These are phyloP conservation scores for Psephotus haematonotus DNA, from an alignment of 2,113 vertebrate species.

Conservation along the genomic window DNA sequence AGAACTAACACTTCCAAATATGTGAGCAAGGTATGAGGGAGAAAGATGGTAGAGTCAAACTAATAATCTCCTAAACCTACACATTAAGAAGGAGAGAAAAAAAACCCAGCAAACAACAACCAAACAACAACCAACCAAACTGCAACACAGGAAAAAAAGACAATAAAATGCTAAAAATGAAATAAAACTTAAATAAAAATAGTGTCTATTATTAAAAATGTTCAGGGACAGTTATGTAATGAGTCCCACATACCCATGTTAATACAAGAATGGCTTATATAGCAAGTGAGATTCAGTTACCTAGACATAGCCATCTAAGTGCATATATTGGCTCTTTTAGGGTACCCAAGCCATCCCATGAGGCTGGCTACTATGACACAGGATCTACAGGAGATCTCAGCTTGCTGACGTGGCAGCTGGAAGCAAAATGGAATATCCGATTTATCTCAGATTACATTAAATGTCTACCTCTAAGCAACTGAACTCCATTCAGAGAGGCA, in stretches of 20 bases:
- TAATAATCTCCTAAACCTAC: neutral
- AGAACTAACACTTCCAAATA: neutral
- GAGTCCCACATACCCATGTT: neutral
- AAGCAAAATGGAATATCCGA: neutral
- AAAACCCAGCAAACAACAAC: neutral
- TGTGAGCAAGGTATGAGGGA: neutral
- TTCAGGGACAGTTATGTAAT: neutral
- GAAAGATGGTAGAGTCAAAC: neutral
- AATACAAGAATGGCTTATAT: neutral
- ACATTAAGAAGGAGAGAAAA: neutral
- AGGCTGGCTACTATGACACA: neutral
- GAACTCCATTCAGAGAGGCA: neutral
- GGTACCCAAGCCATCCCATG: neutral
- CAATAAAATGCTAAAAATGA: neutral
- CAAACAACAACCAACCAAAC: neutral
- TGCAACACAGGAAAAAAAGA: neutral
- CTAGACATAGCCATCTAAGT: neutral
- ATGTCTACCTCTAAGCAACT: neutral
- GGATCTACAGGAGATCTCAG: neutral
- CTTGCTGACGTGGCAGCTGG: neutral
- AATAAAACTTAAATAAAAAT: neutral
- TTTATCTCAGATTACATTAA: neutral
- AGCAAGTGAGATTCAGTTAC: neutral
- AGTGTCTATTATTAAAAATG: neutral
- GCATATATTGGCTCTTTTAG: neutral